phyloP scores from a whole-genome alignment of 2,113 vertebrate species.

The Poeciliopsis retropinna region DNA sequence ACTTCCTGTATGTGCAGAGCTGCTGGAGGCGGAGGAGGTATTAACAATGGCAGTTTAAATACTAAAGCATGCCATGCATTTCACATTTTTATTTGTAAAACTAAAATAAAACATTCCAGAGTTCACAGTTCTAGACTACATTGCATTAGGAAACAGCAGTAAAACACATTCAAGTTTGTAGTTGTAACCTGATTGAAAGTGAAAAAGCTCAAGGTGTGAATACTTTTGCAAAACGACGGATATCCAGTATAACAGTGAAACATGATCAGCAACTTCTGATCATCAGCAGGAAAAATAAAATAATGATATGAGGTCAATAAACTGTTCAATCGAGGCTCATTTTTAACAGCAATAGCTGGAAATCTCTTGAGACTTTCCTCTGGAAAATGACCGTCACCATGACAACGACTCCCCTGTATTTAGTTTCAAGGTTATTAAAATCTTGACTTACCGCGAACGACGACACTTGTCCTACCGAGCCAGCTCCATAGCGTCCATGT shows the following conservation, averaged over 20 bases:
- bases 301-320: background rate
- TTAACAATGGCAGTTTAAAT: too few species aligned
- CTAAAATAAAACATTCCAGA: too few species aligned
- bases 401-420: background rate
- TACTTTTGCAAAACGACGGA: background rate
- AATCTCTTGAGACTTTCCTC: too few species aligned
- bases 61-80: too few species aligned
- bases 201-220: background rate
- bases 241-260: background rate
- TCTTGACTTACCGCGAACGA: slow-evolving; percentile 20
- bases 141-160: too few species aligned
- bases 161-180: background rate
- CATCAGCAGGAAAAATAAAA: background rate
- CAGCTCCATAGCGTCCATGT: slow-evolving; percentile 22
- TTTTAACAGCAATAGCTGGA: too few species aligned
- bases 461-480: slow-evolving; percentile 14
- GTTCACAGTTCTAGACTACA: too few species aligned
- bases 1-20: too few species aligned
- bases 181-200: background rate
- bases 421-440: background rate
- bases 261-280: background rate
- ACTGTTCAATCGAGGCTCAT: background rate
- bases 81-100: too few species aligned
- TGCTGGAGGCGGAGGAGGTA: too few species aligned
- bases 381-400: background rate